These are phyloP conservation scores for Unio delphinus DNA, from an alignment of 2,888 invertebrate species.

Conservation along the genomic window DNA sequence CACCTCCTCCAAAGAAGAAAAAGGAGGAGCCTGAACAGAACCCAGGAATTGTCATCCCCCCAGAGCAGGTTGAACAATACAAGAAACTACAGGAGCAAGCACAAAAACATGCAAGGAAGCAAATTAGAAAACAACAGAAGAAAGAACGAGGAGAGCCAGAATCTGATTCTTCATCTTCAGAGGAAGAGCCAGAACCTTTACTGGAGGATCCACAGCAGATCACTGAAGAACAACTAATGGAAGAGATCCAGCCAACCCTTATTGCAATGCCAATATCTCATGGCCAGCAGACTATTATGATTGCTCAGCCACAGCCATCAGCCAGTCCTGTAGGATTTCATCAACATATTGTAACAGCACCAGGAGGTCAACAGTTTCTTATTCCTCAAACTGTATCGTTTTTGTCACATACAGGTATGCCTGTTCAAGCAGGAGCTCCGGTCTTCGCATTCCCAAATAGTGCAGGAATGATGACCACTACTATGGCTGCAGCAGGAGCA, in stretches of 20 bases:
- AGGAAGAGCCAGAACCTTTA: conserved; percentile 37
- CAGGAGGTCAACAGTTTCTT: conserved; percentile 43
- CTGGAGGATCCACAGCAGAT: conserved; percentile 34
- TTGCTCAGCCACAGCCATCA: conserved; percentile 43
- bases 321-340: conserved; percentile 33
- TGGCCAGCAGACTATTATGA: conserved; percentile 38
- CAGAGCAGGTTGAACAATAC: conserved; percentile 68
- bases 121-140: conserved; percentile 78
- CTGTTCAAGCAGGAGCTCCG: conserved; percentile 60
- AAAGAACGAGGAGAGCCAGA: conserved; percentile 57
- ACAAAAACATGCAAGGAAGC: conserved; percentile 85
- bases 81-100: conserved; percentile 77
- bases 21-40: conserved; percentile 47
- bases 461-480: conserved; percentile 24
- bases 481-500: conserved; percentile 37
- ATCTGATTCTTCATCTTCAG: conserved; percentile 47
- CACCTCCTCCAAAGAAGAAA: conserved; percentile 53
- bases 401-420: conserved; percentile 40
- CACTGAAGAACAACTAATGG: conserved; percentile 40
- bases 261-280: conserved; percentile 28
- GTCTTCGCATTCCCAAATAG: conserved; percentile 53
- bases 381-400: conserved; percentile 38
- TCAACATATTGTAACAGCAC: conserved; percentile 29
- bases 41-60: conserved; percentile 59
- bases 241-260: conserved; percentile 28